Evolutionary conservation across 2,113 vertebrate species (phyloP), one percentile per base, ranked within the genome.

Genomic region (Cettia cetti): DNA sequence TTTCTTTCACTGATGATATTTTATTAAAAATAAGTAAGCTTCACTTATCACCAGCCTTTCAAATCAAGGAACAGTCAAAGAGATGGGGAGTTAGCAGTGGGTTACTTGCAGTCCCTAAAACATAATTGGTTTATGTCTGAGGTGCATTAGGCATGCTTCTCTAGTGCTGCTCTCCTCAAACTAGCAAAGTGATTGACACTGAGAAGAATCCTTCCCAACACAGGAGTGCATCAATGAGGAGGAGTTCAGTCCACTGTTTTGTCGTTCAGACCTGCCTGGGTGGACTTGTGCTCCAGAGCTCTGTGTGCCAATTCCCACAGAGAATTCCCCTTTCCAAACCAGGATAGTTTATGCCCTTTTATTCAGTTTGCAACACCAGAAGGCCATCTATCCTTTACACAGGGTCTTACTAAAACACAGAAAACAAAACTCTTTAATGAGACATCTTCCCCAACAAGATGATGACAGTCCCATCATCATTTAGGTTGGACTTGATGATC

Each of bases 211-310:
- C 9, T 57, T 75, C 23, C 27, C 53, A 60, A 30, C 27, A 56
- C 12, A 68, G 23, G 27, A 76, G 15, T 3, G 5, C 21, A 49
- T 23, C 54, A n/a, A 1, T 10, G 17, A 79, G n/a, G 42, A 57
- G 31, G 52, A 39, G 30, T 61, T 90, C 56, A 83, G 19, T 21
- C 27, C 22, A 19, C 16, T 33, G 33, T 50, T 94, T 74, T 53
- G 31, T 61, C 0, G 0, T 26, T 63, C 65, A 88, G 44, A 35
- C 22, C 9, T 49, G 13, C 4, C 18, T 49, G 52, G 42, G 4
- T 53, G 6, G 16, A 56, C 18, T 42, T 20, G 1, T 26, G 42
- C 56, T 81, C 19, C 54, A 74, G 50, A 89, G 69, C 11, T 74
- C 28, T 54, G 7, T 27, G 27, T 75, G 74, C 52, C 52, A 65